phyloP scores from a whole-genome alignment of 2,797 vertebrate species.

The Pipistrellus pipistrellus region DNA sequence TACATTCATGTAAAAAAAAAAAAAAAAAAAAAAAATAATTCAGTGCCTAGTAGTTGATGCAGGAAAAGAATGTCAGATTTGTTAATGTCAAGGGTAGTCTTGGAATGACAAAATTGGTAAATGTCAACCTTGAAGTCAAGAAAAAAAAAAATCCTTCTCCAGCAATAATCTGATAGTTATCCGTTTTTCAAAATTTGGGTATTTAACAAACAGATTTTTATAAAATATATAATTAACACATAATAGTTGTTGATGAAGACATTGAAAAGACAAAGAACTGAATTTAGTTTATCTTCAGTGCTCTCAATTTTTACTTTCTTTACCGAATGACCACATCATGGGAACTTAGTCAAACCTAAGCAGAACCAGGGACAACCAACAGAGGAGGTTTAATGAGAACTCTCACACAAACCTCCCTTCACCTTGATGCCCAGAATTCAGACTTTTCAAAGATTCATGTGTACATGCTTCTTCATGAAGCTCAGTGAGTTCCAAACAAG shows the following conservation, averaged over 20 bases:
- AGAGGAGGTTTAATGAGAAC: not conserved
- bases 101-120: not conserved
- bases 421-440: not conserved
- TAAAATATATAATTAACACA: not conserved
- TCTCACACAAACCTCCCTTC: not conserved
- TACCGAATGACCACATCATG: not conserved
- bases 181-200: not conserved
- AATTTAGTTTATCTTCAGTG: not conserved
- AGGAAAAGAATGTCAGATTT: not conserved
- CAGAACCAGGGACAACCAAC: not conserved
- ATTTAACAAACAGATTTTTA: not conserved
- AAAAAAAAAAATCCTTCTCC: not conserved
- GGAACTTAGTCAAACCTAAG: not conserved
- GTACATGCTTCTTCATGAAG: not conserved
- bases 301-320: not conserved
- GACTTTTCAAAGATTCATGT: not conserved
- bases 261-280: not conserved
- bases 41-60: not conserved
- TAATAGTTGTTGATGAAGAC: not conserved
- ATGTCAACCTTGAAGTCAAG: not conserved
- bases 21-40: no score
- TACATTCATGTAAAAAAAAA: fast-evolving
- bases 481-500: not conserved
- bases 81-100: not conserved
- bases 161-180: not conserved